Conservation (phyloP, 2,888 invertebrate genomes). For the Dryobotodes eremita region DNA sequence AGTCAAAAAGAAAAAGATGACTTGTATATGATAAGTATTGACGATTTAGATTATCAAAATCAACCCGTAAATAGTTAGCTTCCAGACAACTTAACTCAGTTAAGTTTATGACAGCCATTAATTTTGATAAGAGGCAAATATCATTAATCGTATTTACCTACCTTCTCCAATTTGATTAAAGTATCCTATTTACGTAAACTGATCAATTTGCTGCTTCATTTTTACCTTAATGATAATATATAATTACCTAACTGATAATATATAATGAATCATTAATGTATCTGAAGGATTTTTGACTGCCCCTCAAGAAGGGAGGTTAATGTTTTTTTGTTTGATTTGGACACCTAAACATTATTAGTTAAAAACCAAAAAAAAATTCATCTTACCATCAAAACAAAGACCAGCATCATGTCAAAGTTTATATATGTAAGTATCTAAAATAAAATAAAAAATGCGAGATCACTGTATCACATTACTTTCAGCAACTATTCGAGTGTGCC, state of each 20-base stretch:
- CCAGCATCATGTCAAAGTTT: constrained; percentile 67
- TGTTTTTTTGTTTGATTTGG: not conserved
- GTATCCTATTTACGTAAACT: not conserved
- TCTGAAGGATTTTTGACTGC: not conserved
- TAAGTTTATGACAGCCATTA: not conserved
- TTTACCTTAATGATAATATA: not conserved
- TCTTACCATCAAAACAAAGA: constrained; percentile 77
- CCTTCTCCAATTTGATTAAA: not conserved
- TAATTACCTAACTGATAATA: not conserved
- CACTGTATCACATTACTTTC: constrained; percentile 76
- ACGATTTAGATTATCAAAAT: not conserved
- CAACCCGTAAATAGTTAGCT: not conserved
- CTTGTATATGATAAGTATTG: too few species aligned
- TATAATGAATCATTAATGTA: not conserved
- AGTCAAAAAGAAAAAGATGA: not conserved
- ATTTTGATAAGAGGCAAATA: constrained; percentile 18
- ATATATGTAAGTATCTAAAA: constrained; percentile 40
- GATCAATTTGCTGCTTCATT: not conserved
- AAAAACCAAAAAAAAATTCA: not conserved
- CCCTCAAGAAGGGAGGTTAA: not conserved
- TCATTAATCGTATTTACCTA: not conserved
- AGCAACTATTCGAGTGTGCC: constrained; percentile 55
- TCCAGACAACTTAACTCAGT: not conserved
- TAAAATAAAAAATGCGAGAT: constrained; percentile 64
- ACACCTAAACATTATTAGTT: not conserved